Evolutionary conservation across 2,888 invertebrate genomes (phyloP), one percentile per base, ranked within the genome.

Genomic region (Ashinkailepas kermadecensis): DNA sequence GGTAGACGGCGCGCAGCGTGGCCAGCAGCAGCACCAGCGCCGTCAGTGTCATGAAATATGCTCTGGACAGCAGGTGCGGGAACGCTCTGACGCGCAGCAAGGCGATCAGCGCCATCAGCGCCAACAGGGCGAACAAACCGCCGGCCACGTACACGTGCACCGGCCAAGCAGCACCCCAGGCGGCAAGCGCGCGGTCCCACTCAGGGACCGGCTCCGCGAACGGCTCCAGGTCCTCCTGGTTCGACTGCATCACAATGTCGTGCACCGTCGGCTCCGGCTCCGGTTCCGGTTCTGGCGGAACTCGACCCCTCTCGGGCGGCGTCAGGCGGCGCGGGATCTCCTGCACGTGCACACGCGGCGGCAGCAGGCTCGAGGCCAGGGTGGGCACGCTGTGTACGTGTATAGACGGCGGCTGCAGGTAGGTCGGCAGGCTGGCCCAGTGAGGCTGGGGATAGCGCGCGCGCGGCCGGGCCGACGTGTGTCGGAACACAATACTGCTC

Each of bases 91-190:
- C 93, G 81, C 95, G 92, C 79, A 96, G 91, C 84, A 96, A 91
- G 88, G 95, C 95, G 86, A 94, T 92, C 83, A 95, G 92, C 54
- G 95, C 95, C 87, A 93, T 95, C 0, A 95, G 90, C 0, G 95
- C 94, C 85, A 97, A 88, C 18, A 95, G 89, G 0, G 94, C 93
- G 87, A 96, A 97, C 86, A 95, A 91, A 23, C 93, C 92, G 0
- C 95, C 96, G 0, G 94, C 93, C 70, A 94, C 88, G 88, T 96
- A 97, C 10, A 96, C 93, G 87, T 97, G 96, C 13, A 96, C 91
- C 86, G 95, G 94, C 96, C 96, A 96, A 2, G 95, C 95, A 84
- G 94, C 92, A 0, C 93, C 91, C 93, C 94, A 94, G 56, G 74
- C 74, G 13, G 12, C 18, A 74, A 86, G 85, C 81, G 86, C 85